A percentile compares a stretch with the other conserved stretches of the same genome.
These are phyloP conservation scores for Sisor rabdophorus DNA, from an alignment of 2,113 vertebrate genomes.

Conservation along the genomic window DNA sequence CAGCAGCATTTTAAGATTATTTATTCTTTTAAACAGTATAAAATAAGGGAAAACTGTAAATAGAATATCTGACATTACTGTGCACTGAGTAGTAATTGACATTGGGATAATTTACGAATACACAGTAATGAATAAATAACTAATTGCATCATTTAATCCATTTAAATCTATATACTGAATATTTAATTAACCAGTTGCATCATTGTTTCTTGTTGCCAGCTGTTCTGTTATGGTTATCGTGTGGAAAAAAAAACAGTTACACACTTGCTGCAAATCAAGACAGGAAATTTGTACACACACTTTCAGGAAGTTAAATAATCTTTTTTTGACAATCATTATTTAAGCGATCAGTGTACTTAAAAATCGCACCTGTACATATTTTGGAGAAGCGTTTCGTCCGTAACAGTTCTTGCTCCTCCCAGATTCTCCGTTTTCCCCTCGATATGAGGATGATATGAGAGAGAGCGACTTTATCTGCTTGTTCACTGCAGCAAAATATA, in stretches of 20 bases:
- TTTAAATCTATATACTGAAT: too few relatives aligned
- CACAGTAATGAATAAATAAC: neutral
- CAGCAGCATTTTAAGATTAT: too few relatives aligned
- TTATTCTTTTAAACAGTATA: too few relatives aligned
- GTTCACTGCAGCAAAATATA: slow-evolving; percentile 69
- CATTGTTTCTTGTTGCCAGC: neutral
- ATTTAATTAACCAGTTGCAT: neutral
- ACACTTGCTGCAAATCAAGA: neutral
- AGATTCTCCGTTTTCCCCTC: slow-evolving; percentile 69
- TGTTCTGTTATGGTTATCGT: too few relatives aligned
- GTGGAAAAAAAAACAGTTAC: neutral
- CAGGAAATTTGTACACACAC: neutral
- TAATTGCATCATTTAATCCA: neutral
- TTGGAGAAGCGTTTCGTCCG: slow-evolving; percentile 69
- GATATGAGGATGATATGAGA: slow-evolving; percentile 71
- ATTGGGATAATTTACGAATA: neutral
- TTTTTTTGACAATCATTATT: neutral
- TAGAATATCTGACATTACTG: too few relatives aligned
- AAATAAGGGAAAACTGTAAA: too few relatives aligned
- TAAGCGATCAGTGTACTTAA: too few relatives aligned
- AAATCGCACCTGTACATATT: slow-evolving; percentile 75
- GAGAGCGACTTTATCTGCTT: slow-evolving; percentile 80
- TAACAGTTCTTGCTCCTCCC: slow-evolving; percentile 86
- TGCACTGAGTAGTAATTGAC: neutral
- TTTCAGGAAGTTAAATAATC: neutral